These are phyloP conservation scores for Orius insidiosus DNA, from an alignment of 1,140 invertebrate species.

Conservation along the genomic window DNA sequence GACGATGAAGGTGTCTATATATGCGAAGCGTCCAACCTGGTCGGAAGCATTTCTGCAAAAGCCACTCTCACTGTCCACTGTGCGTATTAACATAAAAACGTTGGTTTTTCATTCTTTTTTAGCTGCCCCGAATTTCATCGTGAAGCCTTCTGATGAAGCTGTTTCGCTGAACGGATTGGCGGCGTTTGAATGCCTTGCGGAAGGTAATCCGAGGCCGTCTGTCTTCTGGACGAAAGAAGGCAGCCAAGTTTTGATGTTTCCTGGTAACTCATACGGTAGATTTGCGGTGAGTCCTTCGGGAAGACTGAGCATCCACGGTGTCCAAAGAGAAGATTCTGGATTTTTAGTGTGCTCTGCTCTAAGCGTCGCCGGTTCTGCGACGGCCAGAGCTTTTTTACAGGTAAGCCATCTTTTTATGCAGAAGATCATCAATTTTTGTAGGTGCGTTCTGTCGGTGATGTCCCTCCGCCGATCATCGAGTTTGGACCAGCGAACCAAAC, in stretches of 20 bases:
- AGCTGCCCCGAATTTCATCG: slow-evolving; percentile 61
- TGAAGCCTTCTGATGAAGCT: slow-evolving; percentile 54
- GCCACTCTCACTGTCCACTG: slow-evolving; percentile 58
- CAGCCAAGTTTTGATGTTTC: slow-evolving; percentile 63
- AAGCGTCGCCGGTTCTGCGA: slow-evolving; percentile 65
- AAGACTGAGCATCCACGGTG: slow-evolving; percentile 50
- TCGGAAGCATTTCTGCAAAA: slow-evolving; percentile 52
- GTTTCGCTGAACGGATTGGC: slow-evolving; percentile 54
- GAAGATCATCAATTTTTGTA: slow-evolving; percentile 22
- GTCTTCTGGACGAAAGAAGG: slow-evolving; percentile 76
- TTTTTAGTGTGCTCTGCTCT: slow-evolving; percentile 73
- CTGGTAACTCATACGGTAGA: slow-evolving; percentile 53
- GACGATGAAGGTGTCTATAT: slow-evolving; percentile 66
- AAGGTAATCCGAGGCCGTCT: slow-evolving; percentile 62
- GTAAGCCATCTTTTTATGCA: slow-evolving; percentile 26
- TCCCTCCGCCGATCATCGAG: slow-evolving; percentile 66
- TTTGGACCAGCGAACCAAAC: slow-evolving; percentile 84
- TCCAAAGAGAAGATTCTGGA: slow-evolving; percentile 60
- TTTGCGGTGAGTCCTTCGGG: slow-evolving; percentile 55
- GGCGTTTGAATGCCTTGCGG: slow-evolving; percentile 59
- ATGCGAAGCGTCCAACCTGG: slow-evolving; percentile 60
- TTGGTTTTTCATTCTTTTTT: slow-evolving; percentile 18
- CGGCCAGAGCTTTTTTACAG: slow-evolving; percentile 53
- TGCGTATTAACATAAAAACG: slow-evolving; percentile 27
- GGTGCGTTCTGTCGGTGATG: slow-evolving; percentile 55